Evolutionary conservation across 2,888 invertebrate species (phyloP), one percentile per base, ranked within the genome.

Genomic region (Scaeva pyrastri): DNA sequence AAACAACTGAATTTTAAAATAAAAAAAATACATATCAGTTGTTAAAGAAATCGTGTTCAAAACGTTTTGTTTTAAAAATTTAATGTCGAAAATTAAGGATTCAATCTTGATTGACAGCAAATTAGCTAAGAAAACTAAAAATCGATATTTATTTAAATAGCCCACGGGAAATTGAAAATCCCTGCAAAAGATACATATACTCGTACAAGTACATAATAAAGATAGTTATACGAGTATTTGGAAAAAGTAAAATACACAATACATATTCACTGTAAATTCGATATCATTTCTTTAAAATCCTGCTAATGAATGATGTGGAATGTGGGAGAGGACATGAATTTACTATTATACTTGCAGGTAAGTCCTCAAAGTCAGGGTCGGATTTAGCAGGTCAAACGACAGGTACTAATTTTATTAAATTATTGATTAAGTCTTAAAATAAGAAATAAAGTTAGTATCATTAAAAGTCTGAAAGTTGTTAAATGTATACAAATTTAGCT

Each of bases 51-150:
- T 21, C 39, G 41, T 45, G 23, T 1, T n/a, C 23, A n/a, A n/a
- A n/a, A n/a, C n/a, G n/a, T 43, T 45, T 26, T 21, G 52, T 41
- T 45, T 39, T 5, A 1, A 41, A 45, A 10, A 43, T 41, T 55
- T 36, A 45, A 39, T 58, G 39, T 1, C 52, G 68, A 82, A 77
- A 77, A 62, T n/a, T 48, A 78, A 83, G 62, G 66, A 73, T 60
- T 78, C 55, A 56, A 70, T 73, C 74, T 48, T 78, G 73, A 83
- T 48, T 83, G 83, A 83, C 78, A 55, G 78, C 83, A 77, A 77
- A 83, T 83, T 68, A 68, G 43, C n/a, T 62, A 43, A 62, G 5
- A n/a, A 56, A 16, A 36, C 31, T 23, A 7, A 19, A 7, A 7
- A 48, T 16, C n/a, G 16, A 19, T 48, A 3, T 48, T 48, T 48